Base-by-base conservation (phyloP, 2,113 vertebrate genomes). In the Halichoeres trimaculatus region DNA sequence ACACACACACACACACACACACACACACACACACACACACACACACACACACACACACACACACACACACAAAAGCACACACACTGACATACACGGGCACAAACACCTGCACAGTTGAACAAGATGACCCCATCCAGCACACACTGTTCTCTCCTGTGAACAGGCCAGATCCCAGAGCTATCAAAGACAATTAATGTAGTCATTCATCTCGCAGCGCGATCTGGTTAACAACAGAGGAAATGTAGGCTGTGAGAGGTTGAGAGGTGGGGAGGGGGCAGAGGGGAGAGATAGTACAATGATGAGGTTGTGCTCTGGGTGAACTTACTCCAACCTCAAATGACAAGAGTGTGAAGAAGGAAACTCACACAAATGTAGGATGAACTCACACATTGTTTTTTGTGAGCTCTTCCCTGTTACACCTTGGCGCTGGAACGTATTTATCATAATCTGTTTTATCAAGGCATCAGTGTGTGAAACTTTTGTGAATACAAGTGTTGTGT, bases 101-200 rank as follows among this genome's bases (percentile, higher is more conserved):
- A 47, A 17, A 63, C 70, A 73, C 36, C n/a, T 38, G 43, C 65
- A 1, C 54, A 64, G 57, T 43, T 41, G n/a, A 17, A 65, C 57
- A 69, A 66, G 70, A 60, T 81, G 54, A 85, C 79, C 65, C 76
- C 57, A 36, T 34, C 51, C 50, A 45, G 20, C 10, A 52, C 57
- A 59, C 56, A 45, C 50, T 24, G 58, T 52, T 81, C 66, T 57
- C 30, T 43, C 57, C 17, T 24, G 69, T 41, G 43, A 70, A 74
- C 47, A 20, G 57, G 12, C 41, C 74, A 80, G 71, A 78, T 86
- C 86, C 74, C 86, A 9, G 70, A 89, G 76, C 88, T 66, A 84
- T 92, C 83, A 78, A 56, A 81, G 54, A 70, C 81, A 72, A 86
- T 90, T 89, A 82, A 85, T 74, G 64, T 26, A 55, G 85, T 60